Evolutionary conservation across 2,113 vertebrate genomes (phyloP).

Genomic region (Leptodactylus fuscus): DNA sequence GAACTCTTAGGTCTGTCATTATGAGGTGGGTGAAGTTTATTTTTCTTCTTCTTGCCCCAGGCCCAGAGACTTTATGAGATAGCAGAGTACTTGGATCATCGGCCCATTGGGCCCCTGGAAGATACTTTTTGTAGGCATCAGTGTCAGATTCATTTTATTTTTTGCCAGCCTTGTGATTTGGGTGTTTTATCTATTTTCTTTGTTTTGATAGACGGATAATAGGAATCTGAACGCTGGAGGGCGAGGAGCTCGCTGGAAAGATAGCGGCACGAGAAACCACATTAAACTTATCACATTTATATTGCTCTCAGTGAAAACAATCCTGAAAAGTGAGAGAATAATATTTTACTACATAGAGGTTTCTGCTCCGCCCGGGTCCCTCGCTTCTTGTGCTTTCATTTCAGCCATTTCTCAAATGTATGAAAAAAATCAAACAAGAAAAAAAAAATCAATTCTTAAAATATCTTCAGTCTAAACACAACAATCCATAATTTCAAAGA

Average conservation of each 20-base stretch:
- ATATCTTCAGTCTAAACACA: too few species aligned
- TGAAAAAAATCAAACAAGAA: neutral
- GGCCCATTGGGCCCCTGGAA: neutral
- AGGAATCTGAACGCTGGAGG: slow-evolving; percentile 17
- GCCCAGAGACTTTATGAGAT: too few species aligned
- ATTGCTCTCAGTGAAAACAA: slow-evolving; percentile 39
- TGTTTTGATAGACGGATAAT: neutral
- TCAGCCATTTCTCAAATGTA: neutral
- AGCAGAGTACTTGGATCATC: neutral
- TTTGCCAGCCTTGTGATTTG: neutral
- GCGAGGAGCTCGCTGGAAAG: neutral
- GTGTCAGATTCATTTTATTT: neutral
- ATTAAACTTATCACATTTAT: slow-evolving; percentile 31
- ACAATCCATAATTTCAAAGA: too few species aligned
- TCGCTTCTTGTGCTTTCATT: neutral
- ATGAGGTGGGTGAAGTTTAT: too few species aligned
- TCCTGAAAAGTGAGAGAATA: slow-evolving; percentile 22
- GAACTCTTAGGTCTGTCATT: too few species aligned
- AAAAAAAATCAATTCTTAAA: too few species aligned
- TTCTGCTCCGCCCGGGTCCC: neutral
- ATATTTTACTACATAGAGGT: slow-evolving; percentile 5
- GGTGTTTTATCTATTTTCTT: neutral
- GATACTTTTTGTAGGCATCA: neutral
- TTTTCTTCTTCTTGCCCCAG: too few species aligned
- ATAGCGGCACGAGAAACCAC: neutral